phyloP scores from a whole-genome alignment of 2,888 invertebrate species.

The Sipha maydis region DNA sequence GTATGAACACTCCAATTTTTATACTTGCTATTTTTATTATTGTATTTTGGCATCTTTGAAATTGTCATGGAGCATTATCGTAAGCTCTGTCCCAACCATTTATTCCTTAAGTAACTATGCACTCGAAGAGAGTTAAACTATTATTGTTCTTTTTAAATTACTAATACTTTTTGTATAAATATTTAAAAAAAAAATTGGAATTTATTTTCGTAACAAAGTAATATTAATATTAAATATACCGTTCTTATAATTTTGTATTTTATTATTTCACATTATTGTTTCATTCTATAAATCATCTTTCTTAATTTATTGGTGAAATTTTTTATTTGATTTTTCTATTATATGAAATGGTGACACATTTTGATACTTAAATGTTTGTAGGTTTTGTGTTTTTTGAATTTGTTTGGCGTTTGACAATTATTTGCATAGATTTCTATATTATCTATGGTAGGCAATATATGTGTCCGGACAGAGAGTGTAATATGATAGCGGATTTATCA shows the following conservation, averaged over 20 bases:
- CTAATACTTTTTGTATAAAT: no score
- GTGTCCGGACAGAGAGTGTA: background rate
- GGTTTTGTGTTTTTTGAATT: no score
- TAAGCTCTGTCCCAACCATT: background rate
- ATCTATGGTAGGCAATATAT: background rate
- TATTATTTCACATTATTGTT: no score
- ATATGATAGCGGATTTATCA: slow-evolving; percentile 8
- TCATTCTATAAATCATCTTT: no score
- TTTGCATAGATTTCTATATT: slow-evolving; percentile 8
- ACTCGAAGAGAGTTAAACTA: no score
- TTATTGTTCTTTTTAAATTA: no score
- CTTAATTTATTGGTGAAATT: no score
- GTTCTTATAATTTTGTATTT: no score
- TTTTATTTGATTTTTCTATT: no score
- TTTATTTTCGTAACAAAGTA: no score
- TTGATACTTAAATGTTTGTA: background rate
- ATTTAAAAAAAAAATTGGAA: no score
- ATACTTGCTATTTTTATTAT: background rate
- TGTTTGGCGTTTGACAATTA: background rate
- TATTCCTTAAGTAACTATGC: background rate
- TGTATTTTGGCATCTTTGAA: slow-evolving; percentile 6
- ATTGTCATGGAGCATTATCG: background rate
- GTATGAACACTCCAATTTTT: background rate
- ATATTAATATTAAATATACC: no score
- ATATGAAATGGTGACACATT: background rate